Evolutionary conservation across 2,797 vertebrate species (phyloP).

Genomic region (Lerista edwardsae): DNA sequence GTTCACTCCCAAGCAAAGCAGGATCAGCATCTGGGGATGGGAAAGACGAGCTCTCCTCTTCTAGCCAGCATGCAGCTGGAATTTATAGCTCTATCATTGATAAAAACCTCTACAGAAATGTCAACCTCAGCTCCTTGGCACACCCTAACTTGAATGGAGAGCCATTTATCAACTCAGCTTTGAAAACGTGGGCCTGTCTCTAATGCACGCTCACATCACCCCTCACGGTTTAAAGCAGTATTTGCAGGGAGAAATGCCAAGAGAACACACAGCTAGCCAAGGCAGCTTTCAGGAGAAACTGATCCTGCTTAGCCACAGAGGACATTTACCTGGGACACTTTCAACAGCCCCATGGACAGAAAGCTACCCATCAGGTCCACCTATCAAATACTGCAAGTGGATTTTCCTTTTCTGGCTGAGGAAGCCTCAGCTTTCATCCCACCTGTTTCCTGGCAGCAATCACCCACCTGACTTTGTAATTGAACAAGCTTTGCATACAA

Average conservation of each 20-base stretch:
- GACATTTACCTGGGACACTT: not conserved
- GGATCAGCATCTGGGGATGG: constrained; percentile 28
- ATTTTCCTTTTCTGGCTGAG: not conserved
- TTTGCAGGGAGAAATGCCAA: too few species aligned
- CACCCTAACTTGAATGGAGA: constrained; percentile 68
- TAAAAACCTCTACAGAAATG: constrained; percentile 65
- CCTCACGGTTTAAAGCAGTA: too few species aligned
- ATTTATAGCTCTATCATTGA: constrained; percentile 64
- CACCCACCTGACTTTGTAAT: not conserved
- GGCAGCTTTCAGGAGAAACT: not conserved
- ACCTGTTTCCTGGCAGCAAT: not conserved
- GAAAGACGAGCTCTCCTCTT: constrained; percentile 51
- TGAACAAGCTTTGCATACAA: not conserved
- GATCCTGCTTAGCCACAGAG: not conserved
- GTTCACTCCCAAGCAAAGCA: not conserved
- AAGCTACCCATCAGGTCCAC: not conserved
- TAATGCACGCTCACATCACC: too few species aligned
- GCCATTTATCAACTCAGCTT: constrained; percentile 69
- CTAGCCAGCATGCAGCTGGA: constrained; percentile 59
- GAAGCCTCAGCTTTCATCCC: not conserved
- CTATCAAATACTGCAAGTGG: not conserved
- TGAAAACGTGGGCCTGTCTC: constrained; percentile 49
- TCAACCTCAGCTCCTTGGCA: constrained; percentile 57
- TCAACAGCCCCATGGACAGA: not conserved
- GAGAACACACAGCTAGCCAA: too few species aligned